Evolutionary conservation across 2,113 vertebrate genomes (phyloP).

Genomic region (Panurus biarmicus): DNA sequence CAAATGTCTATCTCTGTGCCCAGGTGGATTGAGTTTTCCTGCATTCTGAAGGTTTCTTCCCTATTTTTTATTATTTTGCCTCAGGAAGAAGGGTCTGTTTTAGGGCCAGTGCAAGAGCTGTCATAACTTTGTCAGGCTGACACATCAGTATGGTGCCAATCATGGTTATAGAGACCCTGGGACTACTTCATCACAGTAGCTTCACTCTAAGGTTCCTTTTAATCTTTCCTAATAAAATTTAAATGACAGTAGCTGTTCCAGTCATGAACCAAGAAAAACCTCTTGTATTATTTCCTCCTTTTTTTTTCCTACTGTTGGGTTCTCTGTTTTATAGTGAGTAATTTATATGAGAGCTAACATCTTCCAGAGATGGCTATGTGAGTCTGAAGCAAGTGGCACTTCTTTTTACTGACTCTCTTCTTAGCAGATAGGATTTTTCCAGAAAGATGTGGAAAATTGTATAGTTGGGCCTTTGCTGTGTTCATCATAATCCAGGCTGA

Average conservation of each 20-base stretch:
- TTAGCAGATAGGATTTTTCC: background rate
- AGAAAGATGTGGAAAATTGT: background rate
- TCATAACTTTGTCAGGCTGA: conserved; percentile 36
- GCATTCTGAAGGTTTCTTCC: background rate
- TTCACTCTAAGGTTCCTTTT: conserved; percentile 47
- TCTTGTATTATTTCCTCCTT: background rate
- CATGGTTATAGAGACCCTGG: conserved; percentile 41
- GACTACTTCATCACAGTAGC: conserved; percentile 51
- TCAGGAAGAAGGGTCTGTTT: background rate
- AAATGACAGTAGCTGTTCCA: conserved; percentile 56
- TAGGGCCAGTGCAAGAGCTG: conserved; percentile 4
- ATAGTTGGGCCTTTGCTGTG: background rate
- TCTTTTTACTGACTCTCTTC: background rate
- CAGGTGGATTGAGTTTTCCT: background rate
- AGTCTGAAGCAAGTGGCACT: background rate
- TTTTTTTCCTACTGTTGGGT: background rate
- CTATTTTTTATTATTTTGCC: conserved; percentile 17
- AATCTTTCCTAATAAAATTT: conserved; percentile 61
- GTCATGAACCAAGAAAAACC: conserved; percentile 49
- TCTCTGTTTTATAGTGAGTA: background rate
- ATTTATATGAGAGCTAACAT: background rate
- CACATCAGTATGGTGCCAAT: conserved; percentile 49
- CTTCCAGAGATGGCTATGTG: background rate
- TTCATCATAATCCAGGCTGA: background rate
- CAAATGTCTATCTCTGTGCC: background rate